A percentile compares a stretch with the other conserved stretches of the same genome.
Evolutionary conservation across 2,888 invertebrate genomes (phyloP).

Genomic region (Drosophila antonietae): DNA sequence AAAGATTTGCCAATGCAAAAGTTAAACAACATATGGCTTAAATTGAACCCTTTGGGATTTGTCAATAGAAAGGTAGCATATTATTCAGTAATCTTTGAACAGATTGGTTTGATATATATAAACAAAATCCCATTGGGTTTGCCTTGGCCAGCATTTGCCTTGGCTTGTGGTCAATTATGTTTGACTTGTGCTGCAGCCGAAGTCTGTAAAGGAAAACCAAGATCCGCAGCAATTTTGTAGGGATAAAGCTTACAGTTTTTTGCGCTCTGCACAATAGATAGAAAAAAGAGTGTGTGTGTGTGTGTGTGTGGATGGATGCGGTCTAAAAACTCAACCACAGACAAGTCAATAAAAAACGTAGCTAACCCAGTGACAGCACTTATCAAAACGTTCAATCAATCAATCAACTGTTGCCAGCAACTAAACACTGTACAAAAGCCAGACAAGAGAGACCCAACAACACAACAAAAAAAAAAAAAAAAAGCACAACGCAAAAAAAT

Average conservation of each 20-base stretch:
- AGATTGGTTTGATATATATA: constrained; percentile 8
- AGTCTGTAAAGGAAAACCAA: background rate
- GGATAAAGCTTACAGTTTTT: constrained; percentile 34
- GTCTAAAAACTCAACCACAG: constrained; percentile 31
- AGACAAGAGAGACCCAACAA: constrained; percentile 21
- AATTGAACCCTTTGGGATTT: background rate
- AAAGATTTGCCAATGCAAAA: background rate
- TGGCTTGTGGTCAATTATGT: constrained; percentile 49
- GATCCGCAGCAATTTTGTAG: constrained; percentile 24
- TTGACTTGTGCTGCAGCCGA: constrained; percentile 20
- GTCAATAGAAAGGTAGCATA: background rate
- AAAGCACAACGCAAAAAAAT: constrained; percentile 36
- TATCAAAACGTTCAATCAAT: constrained; percentile 77
- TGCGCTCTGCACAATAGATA: constrained; percentile 11
- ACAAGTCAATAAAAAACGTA: constrained; percentile 52
- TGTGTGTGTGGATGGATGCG: constrained; percentile 9
- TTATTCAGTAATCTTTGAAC: too few relatives aligned
- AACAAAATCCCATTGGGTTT: background rate
- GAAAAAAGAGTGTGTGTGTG: constrained; percentile 1
- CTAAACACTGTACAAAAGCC: constrained; percentile 60
- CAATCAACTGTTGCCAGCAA: constrained; percentile 78
- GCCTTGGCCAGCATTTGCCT: background rate
- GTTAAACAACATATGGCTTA: background rate
- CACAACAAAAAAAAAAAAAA: background rate
- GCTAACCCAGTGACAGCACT: constrained; percentile 74